Conservation (phyloP, 1,140 invertebrate genomes). For the Penaeus vannamei region DNA sequence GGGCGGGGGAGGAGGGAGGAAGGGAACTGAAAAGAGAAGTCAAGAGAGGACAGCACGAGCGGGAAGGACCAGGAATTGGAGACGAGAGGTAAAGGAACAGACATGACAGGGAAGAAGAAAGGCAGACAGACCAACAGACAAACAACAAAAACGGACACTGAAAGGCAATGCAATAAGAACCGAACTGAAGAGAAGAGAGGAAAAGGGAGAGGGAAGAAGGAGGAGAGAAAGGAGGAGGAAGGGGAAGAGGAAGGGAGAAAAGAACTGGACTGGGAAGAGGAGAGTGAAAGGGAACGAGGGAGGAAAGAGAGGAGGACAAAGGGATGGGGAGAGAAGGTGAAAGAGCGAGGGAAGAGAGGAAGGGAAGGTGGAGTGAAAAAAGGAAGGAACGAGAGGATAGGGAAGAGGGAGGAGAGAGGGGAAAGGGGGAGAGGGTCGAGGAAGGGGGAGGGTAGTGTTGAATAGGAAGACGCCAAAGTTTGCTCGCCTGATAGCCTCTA, state of each 20-base stretch:
- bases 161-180: neutral
- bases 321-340: neutral
- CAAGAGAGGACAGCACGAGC: neutral
- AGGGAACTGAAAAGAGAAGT: neutral
- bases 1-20: neutral
- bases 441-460: too few relatives aligned
- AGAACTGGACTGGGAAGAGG: neutral
- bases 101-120: neutral
- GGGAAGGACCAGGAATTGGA: neutral
- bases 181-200: neutral
- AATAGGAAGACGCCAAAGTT: too few relatives aligned
- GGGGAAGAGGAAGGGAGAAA: neutral
- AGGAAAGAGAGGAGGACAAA: neutral
- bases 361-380: neutral
- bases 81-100: slow-evolving; percentile 26
- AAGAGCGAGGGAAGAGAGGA: neutral
- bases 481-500: too few relatives aligned
- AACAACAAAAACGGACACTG: neutral
- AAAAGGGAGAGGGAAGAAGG: neutral
- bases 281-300: neutral
- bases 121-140: neutral
- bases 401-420: neutral
- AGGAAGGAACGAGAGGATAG: neutral
- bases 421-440: neutral
- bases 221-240: neutral